phyloP scores from a whole-genome alignment of 2,113 vertebrate genomes.

The Bos indicus region DNA sequence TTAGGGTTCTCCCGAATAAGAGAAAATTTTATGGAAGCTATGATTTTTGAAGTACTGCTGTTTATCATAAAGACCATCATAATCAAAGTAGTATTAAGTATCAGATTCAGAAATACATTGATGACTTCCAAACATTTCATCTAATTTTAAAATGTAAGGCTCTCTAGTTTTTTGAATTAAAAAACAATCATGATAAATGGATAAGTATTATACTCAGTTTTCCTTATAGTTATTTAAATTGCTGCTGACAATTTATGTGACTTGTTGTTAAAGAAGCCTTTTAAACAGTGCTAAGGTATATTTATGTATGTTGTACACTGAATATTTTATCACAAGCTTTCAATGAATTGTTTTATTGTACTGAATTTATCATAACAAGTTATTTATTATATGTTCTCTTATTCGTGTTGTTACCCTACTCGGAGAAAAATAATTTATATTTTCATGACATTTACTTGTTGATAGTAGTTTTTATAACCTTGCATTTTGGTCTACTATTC shows the following conservation, averaged over 20 bases:
- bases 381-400: slow-evolving; percentile 58
- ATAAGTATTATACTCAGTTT: not conserved
- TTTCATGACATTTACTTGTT: slow-evolving; percentile 62
- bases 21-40: not conserved
- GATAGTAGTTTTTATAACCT: slow-evolving; percentile 61
- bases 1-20: not conserved
- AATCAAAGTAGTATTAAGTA: not conserved
- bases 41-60: not conserved
- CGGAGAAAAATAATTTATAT: slow-evolving; percentile 64
- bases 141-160: not conserved
- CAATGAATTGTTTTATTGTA: slow-evolving; percentile 60
- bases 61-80: not conserved
- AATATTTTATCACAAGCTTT: slow-evolving; percentile 65
- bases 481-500: slow-evolving; percentile 54
- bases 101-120: not conserved
- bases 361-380: slow-evolving; percentile 42
- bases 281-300: slow-evolving; percentile 40
- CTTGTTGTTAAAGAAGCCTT: slow-evolving; percentile 4
- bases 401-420: slow-evolving; percentile 42
- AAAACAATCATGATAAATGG: not conserved
- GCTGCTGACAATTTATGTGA: not conserved
- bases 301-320: slow-evolving; percentile 29
- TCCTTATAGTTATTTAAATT: slow-evolving; percentile 30
- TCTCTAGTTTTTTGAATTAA: slow-evolving; percentile 18
- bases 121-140: not conserved